These are phyloP conservation scores for Endomychus coccineus DNA, from an alignment of 2,888 invertebrate genomes.

Conservation along the genomic window DNA sequence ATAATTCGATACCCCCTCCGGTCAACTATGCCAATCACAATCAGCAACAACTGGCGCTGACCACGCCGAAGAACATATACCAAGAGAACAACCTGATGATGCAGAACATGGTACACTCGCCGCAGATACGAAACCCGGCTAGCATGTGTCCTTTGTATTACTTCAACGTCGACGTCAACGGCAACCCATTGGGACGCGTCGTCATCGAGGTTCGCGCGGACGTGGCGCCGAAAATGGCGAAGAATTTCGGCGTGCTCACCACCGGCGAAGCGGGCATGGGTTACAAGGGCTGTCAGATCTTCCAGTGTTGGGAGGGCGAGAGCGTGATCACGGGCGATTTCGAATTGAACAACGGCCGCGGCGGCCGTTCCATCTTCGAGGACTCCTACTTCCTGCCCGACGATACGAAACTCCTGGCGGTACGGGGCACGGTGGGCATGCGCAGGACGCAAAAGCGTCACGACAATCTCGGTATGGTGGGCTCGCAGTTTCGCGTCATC, in stretches of 20 bases:
- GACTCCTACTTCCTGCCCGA: conserved; percentile 75
- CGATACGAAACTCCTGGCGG: conserved; percentile 67
- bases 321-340: conserved; percentile 77
- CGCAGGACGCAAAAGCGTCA: conserved; percentile 71
- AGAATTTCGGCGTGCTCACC: conserved; percentile 65
- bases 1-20: conserved; percentile 39
- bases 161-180: conserved; percentile 70
- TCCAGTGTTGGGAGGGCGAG: conserved; percentile 77
- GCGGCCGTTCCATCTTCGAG: conserved; percentile 69
- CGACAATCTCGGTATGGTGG: conserved; percentile 74
- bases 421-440: conserved; percentile 75
- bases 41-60: conserved; percentile 32
- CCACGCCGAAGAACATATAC: conserved; percentile 40
- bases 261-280: conserved; percentile 68
- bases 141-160: conserved; percentile 62
- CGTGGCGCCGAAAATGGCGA: conserved; percentile 73
- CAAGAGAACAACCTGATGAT: conserved; percentile 40
- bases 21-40: conserved; percentile 34
- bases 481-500: conserved; percentile 76
- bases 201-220: conserved; percentile 71
- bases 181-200: conserved; percentile 61
- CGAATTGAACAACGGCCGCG: conserved; percentile 72
- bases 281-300: conserved; percentile 72
- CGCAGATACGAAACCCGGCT: conserved; percentile 50
- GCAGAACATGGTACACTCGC: conserved; percentile 46